Evolutionary conservation across 1,140 invertebrate species (phyloP).

Genomic region (Bilobella aurantiaca): DNA sequence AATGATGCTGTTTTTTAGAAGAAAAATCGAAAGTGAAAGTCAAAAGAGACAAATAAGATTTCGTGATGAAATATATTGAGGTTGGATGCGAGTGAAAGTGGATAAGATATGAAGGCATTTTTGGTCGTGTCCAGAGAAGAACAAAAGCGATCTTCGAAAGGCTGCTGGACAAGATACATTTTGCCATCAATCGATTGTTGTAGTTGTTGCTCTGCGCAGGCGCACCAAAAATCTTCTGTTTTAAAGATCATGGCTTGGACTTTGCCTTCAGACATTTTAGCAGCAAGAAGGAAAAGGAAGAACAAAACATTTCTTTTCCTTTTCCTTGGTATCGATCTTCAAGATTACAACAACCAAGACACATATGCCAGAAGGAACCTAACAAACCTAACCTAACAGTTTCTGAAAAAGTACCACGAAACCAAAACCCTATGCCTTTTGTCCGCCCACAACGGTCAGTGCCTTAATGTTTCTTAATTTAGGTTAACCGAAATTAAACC

Average conservation of each 20-base stretch:
- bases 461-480: not conserved
- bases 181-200: constrained; percentile 2
- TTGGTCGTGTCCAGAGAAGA: not conserved
- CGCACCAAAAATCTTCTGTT: not conserved
- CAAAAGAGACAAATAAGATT: not conserved
- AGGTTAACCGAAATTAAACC: not conserved
- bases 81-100: not conserved
- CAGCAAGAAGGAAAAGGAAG: not conserved
- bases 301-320: not conserved
- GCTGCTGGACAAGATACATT: not conserved
- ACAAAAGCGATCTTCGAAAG: not conserved
- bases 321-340: not conserved
- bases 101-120: not conserved
- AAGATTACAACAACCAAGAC: not conserved
- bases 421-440: not conserved
- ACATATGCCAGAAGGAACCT: not conserved
- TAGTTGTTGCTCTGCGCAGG: not conserved
- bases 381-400: not conserved
- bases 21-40: not conserved
- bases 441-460: not conserved
- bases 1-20: not conserved
- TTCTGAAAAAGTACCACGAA: no score
- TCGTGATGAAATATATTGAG: not conserved
- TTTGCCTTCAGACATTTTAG: not conserved
- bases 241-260: not conserved